Conservation (phyloP, 2,797 vertebrate species). For the Cryptoblepharus egeriae region DNA sequence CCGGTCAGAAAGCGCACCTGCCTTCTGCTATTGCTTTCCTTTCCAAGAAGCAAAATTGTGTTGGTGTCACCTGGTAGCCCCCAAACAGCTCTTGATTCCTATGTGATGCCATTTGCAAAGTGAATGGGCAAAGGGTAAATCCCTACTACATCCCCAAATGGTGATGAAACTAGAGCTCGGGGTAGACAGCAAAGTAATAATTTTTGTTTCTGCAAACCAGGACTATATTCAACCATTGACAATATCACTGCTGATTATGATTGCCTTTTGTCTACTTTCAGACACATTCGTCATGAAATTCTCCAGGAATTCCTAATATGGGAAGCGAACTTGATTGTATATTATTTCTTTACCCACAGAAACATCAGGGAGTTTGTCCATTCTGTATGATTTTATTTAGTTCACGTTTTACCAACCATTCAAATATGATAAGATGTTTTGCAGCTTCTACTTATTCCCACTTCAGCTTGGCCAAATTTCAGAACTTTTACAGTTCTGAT, state of each 20-base stretch:
- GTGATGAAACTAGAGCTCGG: too few species aligned
- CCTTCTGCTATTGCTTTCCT: too few species aligned
- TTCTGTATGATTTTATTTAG: neutral
- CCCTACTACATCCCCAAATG: neutral
- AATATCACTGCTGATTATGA: neutral
- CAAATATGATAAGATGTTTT: neutral
- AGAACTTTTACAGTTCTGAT: too few species aligned
- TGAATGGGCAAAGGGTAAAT: neutral
- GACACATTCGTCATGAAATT: neutral
- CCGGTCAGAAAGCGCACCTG: too few species aligned
- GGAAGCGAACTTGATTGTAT: neutral
- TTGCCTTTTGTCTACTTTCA: neutral
- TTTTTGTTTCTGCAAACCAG: neutral
- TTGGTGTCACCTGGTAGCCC: neutral
- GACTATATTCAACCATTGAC: neutral
- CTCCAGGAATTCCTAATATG: neutral
- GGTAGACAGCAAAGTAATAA: too few species aligned
- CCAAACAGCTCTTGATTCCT: neutral
- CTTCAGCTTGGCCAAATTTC: neutral
- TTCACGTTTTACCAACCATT: neutral
- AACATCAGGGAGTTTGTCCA: neutral
- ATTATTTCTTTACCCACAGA: neutral
- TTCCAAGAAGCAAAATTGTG: too few species aligned
- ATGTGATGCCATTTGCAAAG: neutral
- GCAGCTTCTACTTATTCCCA: neutral